Evolutionary conservation across 2,888 invertebrate genomes (phyloP).

Genomic region (Drosophila nigritarsus): DNA sequence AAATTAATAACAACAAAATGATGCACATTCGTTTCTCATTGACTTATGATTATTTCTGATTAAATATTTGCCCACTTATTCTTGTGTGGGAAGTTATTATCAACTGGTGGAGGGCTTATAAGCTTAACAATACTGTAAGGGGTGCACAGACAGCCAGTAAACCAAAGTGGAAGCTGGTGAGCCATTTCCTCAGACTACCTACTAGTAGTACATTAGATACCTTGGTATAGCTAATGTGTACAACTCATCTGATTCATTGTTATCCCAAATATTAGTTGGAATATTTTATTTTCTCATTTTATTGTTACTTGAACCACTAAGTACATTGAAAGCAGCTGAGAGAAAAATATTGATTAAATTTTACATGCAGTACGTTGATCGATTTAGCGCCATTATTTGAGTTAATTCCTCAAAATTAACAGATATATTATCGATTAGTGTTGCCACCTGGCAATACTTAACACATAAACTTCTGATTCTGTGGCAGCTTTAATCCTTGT

Average conservation of each 20-base stretch:
- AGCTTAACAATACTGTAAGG: not conserved
- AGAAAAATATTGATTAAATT: too few species aligned
- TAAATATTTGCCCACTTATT: not conserved
- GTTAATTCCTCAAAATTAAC: not conserved
- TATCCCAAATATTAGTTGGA: not conserved
- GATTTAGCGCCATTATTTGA: not conserved
- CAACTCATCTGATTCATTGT: not conserved
- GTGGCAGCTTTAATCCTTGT: not conserved
- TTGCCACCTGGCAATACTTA: not conserved
- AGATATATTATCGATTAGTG: not conserved
- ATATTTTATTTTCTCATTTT: not conserved
- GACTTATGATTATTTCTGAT: not conserved
- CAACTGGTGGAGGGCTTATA: not conserved
- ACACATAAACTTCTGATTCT: not conserved
- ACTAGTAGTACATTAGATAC: not conserved
- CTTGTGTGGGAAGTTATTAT: conserved; percentile 22
- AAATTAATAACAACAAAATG: conserved; percentile 11
- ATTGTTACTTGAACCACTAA: not conserved
- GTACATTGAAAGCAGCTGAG: too few species aligned
- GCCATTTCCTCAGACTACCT: not conserved
- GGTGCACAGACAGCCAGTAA: not conserved
- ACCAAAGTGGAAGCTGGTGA: not conserved
- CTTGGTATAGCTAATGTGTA: not conserved
- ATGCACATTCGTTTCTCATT: not conserved
- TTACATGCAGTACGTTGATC: not conserved